Evolutionary conservation across 1,140 invertebrate genomes (phyloP), one percentile per base, ranked within the genome.

Genomic region (Caenorhabditis inopinata): DNA sequence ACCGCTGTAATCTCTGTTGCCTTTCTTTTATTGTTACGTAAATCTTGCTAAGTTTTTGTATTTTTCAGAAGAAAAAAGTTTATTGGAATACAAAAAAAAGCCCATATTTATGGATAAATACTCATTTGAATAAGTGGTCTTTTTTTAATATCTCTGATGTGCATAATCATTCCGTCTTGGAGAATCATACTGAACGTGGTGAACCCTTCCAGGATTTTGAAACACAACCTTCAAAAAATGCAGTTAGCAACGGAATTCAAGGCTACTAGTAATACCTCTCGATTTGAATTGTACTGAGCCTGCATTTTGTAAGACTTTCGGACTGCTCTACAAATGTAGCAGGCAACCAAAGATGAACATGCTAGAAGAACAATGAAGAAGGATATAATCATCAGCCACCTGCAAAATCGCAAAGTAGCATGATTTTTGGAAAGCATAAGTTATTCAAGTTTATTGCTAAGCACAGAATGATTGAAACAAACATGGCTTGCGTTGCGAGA

Each of bases 341-440:
- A 76, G 4, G 48, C 75, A 4, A 76, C 75, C 2, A 76, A 18
- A 23, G 47, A 53, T 25, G 75, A 51, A 25, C 75, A 76, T 7
- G 32, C 23, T 21, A 49, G 48, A 21, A 76, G 45, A 18, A 47
- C 45, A 14, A 76, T 38, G n/a, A 53, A 48, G 14, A 76, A 76
- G 1, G 75, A 51, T 1, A 53, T 35, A 6, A 76, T 32, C 48
- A 76, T 76, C 4, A 53, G 12, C 45, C 46, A 49, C 32, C 75
- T 76, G 75, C n/a, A n/a, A n/a, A n/a, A n/a, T n/a, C n/a, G n/a
- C n/a, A 53, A 53, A 53, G 38, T 75, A 42, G 38, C 6, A n/a
- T n/a, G n/a, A n/a, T n/a, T n/a, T n/a, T n/a, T n/a, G n/a, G n/a
- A n/a, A n/a, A n/a, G n/a, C n/a, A n/a, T n/a, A n/a, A n/a, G n/a